These are phyloP conservation scores for Pseudoatta argentina DNA, from an alignment of 1,140 invertebrate species.

Conservation along the genomic window DNA sequence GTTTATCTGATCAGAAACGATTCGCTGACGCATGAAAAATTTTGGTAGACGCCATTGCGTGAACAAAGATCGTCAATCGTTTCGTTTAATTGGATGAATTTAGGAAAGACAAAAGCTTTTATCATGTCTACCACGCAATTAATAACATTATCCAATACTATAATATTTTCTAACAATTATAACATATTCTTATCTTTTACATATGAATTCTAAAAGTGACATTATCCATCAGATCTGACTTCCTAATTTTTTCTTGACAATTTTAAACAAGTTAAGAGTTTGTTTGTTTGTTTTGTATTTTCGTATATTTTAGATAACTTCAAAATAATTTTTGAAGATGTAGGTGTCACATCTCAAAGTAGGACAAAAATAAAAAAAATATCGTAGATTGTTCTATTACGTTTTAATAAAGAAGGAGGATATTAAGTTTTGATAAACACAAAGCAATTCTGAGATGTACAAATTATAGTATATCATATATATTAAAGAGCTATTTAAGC, in stretches of 20 bases:
- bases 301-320: neutral
- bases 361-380: too few species aligned
- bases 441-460: too few species aligned
- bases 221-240: neutral
- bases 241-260: neutral
- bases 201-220: neutral
- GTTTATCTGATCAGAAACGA: neutral
- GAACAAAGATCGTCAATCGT: neutral
- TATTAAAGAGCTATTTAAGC: too few species aligned
- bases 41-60: neutral
- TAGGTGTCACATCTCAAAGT: too few species aligned
- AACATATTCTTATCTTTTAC: neutral
- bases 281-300: neutral
- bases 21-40: slow-evolving; percentile 13
- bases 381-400: too few species aligned
- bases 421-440: too few species aligned
- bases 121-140: neutral
- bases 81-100: slow-evolving; percentile 13
- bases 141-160: neutral
- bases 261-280: slow-evolving; percentile 2
- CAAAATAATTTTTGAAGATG: too few species aligned
- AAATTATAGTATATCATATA: too few species aligned
- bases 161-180: neutral
- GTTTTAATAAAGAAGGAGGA: too few species aligned
- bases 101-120: neutral